phyloP scores from a whole-genome alignment of 2,797 vertebrate genomes.

The Oophaga sylvatica region DNA sequence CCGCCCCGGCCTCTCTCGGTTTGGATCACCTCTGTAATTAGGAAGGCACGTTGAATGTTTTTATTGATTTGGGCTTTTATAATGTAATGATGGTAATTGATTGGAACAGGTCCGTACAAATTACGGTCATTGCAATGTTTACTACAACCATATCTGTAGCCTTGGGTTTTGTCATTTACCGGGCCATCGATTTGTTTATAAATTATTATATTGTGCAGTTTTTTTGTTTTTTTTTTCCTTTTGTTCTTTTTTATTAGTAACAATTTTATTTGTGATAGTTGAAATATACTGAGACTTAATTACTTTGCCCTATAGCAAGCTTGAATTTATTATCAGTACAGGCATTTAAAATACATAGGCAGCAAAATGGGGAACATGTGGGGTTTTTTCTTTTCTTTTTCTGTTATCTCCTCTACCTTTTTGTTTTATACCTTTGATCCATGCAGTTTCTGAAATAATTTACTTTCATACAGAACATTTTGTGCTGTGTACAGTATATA shows the following conservation, averaged over 20 bases:
- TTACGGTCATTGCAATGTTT: slow-evolving; percentile 6
- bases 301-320: neutral
- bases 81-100: slow-evolving; percentile 52
- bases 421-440: too few species aligned
- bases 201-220: neutral
- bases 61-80: slow-evolving; percentile 50
- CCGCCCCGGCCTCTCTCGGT: neutral
- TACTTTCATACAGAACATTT: too few species aligned
- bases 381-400: too few species aligned
- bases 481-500: too few species aligned
- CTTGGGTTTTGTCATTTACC: neutral
- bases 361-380: too few species aligned
- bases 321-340: neutral
- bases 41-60: slow-evolving; percentile 33
- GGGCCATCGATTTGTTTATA: slow-evolving; percentile 1
- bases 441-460: too few species aligned
- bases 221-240: neutral
- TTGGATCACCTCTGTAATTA: slow-evolving; percentile 39
- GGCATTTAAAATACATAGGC: too few species aligned
- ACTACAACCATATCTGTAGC: neutral
- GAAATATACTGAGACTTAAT: neutral
- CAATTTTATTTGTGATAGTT: neutral
- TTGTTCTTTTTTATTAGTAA: neutral
- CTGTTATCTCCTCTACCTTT: too few species aligned
- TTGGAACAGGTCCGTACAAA: slow-evolving; percentile 22